Percentiles rank a stretch among this genome's conserved stretches.
Conservation (phyloP, 2,888 invertebrate species). For the Tigriopus californicus region DNA sequence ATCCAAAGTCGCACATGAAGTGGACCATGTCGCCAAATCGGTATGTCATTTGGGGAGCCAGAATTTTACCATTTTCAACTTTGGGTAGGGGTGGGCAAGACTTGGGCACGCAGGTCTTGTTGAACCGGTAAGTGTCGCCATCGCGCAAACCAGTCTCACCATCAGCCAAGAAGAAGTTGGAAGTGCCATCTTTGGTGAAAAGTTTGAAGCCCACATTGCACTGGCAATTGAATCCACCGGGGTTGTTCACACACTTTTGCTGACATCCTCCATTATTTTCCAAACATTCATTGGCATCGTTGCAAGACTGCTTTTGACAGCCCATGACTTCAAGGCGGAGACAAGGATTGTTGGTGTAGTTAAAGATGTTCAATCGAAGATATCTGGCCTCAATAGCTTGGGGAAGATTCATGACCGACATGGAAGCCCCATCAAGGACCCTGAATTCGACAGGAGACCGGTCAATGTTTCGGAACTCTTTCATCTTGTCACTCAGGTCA, state of each 20-base stretch:
- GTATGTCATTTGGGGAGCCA: conserved; percentile 58
- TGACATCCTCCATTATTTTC: conserved; percentile 76
- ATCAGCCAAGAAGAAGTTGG: conserved; percentile 56
- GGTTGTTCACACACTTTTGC: conserved; percentile 71
- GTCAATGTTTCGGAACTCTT: conserved; percentile 77
- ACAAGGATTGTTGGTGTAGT: conserved; percentile 60
- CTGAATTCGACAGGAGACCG: conserved; percentile 82
- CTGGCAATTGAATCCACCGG: conserved; percentile 67
- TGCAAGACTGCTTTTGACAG: conserved; percentile 69
- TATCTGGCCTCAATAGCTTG: conserved; percentile 78
- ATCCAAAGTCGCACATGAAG: conserved; percentile 88
- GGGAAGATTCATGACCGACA: conserved; percentile 75
- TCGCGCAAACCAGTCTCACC: conserved; percentile 71
- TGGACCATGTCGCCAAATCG: conserved; percentile 74
- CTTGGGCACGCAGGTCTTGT: conserved; percentile 84
- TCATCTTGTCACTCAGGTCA: conserved; percentile 67
- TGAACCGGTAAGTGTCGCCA: conserved; percentile 68
- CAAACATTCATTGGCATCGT: conserved; percentile 70
- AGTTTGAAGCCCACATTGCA: conserved; percentile 83
- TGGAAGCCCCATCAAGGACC: conserved; percentile 57
- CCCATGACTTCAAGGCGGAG: conserved; percentile 79
- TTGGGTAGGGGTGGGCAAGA: conserved; percentile 59
- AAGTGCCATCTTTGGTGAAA: conserved; percentile 66
- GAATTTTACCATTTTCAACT: conserved; percentile 65
- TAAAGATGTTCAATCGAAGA: conserved; percentile 56